Evolutionary conservation across 2,113 vertebrate genomes (phyloP).

Genomic region (Opisthocomus hoazin): DNA sequence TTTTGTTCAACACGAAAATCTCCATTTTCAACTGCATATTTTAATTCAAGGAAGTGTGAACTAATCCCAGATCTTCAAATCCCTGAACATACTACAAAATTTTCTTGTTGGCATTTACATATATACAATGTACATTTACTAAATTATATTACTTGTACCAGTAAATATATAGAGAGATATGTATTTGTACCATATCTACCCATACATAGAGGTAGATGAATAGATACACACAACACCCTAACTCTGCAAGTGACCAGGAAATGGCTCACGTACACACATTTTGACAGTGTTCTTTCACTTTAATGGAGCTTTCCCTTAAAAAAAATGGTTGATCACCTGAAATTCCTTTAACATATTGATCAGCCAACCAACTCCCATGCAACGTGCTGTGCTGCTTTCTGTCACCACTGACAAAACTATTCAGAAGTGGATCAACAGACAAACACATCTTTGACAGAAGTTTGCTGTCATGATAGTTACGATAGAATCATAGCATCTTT

Average conservation of each 20-base stretch:
- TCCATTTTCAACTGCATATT: neutral
- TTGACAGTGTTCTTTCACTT: neutral
- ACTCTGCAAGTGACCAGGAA: neutral
- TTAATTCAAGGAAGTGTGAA: neutral
- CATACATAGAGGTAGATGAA: neutral
- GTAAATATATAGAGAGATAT: neutral
- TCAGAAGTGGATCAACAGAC: neutral
- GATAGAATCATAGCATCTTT: too few relatives aligned
- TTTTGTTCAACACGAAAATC: neutral
- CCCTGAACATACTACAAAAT: neutral
- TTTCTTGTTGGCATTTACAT: neutral
- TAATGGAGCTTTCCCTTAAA: neutral
- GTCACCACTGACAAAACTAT: neutral
- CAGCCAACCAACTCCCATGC: neutral
- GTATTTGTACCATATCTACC: neutral
- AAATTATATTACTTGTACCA: neutral
- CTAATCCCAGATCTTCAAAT: neutral
- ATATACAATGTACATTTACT: neutral
- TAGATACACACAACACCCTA: neutral
- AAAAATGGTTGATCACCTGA: neutral
- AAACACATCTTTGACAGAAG: neutral
- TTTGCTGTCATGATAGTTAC: neutral
- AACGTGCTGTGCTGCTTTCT: neutral
- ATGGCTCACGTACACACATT: neutral
- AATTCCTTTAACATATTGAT: neutral